Percentiles rank a stretch among this genome's conserved stretches.
Evolutionary conservation across 2,797 vertebrate species (phyloP).

Genomic region (Anguilla pacifica): DNA sequence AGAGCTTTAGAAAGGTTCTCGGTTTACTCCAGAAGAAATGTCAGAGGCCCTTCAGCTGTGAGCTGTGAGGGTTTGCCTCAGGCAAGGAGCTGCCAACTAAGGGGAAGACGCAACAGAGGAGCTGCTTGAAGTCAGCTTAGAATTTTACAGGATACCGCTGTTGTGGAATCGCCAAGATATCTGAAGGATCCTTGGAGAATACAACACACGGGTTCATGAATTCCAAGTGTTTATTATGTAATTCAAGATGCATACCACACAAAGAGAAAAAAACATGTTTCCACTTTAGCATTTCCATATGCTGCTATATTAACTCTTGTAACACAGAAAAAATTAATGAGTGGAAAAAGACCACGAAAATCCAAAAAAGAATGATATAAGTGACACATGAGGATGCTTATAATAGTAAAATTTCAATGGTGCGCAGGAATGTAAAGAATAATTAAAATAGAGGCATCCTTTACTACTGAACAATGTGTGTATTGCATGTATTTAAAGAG

Average conservation of each 20-base stretch:
- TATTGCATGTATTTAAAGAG: not conserved
- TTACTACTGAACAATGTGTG: not conserved
- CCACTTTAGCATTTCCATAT: not conserved
- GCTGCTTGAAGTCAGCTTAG: not conserved
- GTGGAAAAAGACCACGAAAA: not conserved
- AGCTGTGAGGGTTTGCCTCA: not conserved
- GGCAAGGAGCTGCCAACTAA: not conserved
- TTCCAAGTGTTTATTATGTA: not conserved
- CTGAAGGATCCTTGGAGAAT: not conserved
- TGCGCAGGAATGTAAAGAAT: not conserved
- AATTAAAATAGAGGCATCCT: too few species aligned
- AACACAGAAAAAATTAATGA: not conserved
- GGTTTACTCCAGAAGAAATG: not conserved
- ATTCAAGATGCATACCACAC: not conserved
- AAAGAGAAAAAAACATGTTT: not conserved
- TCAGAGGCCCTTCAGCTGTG: not conserved
- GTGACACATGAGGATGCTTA: not conserved
- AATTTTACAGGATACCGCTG: not conserved
- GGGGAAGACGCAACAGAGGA: not conserved
- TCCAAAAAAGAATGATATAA: not conserved
- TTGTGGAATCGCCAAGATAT: not conserved
- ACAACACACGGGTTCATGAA: not conserved
- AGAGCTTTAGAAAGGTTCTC: conserved; percentile 10
- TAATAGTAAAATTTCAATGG: not conserved
- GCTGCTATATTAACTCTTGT: not conserved